These are phyloP conservation scores for Forbesichthys papilliferus DNA, from an alignment of 2,113 vertebrate species.

Conservation along the genomic window DNA sequence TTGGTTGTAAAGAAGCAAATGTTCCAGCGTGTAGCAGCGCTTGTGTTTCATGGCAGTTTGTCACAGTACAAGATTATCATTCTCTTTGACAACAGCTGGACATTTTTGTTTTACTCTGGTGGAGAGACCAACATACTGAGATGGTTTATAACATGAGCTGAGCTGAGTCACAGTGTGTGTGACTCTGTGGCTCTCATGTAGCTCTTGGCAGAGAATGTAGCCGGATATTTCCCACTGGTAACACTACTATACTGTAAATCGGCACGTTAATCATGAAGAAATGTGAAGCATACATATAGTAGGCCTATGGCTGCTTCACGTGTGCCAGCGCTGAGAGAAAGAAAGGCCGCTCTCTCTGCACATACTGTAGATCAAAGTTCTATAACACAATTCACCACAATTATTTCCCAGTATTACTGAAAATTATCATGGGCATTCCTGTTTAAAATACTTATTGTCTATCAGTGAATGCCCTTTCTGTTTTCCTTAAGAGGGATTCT, in stretches of 20 bases:
- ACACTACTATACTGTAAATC: constrained; percentile 27
- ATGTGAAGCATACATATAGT: constrained; percentile 6
- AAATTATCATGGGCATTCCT: constrained; percentile 20
- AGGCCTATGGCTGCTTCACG: constrained; percentile 6
- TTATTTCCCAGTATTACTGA: constrained; percentile 28
- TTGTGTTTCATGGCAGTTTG: constrained; percentile 15
- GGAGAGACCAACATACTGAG: constrained; percentile 11
- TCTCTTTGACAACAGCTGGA: constrained; percentile 52
- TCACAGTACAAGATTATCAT: constrained; percentile 6
- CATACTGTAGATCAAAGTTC: constrained; percentile 35
- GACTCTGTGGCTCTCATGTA: constrained; percentile 11
- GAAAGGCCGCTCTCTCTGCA: not conserved
- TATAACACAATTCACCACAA: constrained; percentile 18
- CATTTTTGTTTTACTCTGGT: constrained; percentile 31
- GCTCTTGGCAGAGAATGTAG: constrained; percentile 15
- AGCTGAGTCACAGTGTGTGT: constrained; percentile 36
- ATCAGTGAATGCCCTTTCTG: constrained; percentile 1
- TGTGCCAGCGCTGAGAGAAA: constrained; percentile 31
- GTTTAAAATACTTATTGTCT: constrained; percentile 16
- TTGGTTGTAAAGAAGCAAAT: constrained; percentile 26
- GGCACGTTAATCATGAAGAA: constrained; percentile 38
- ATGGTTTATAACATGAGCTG: constrained; percentile 11
- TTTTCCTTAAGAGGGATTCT: constrained; percentile 40
- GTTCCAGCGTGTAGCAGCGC: constrained; percentile 15
- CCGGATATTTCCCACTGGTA: constrained; percentile 33